phyloP scores from a whole-genome alignment of 2,888 invertebrate species.

The Eledona agricola region DNA sequence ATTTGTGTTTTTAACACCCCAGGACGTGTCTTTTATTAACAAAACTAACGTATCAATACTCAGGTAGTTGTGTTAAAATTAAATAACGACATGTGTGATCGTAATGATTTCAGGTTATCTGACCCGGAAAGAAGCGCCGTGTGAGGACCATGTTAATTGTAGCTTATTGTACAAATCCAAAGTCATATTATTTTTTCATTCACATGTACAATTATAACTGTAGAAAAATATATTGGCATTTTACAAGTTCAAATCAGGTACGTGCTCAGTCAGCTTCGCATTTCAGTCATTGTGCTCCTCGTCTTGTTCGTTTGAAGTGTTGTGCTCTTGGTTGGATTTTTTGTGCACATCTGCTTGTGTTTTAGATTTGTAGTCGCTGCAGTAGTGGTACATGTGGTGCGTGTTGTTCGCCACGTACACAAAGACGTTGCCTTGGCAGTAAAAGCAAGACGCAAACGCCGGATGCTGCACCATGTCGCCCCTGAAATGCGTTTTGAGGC shows the following conservation, averaged over 20 bases:
- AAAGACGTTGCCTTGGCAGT: conserved; percentile 38
- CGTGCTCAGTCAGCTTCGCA: too few relatives aligned
- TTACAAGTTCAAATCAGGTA: too few relatives aligned
- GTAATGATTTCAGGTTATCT: conserved; percentile 46
- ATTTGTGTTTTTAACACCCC: conserved; percentile 91
- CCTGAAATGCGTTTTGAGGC: conserved; percentile 35
- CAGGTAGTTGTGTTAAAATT: conserved; percentile 44
- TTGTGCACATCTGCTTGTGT: neutral
- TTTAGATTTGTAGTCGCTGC: conserved; percentile 18
- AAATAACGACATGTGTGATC: conserved; percentile 4
- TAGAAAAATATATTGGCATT: conserved; percentile 3
- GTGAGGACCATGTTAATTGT: too few relatives aligned
- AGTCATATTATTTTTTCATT: too few relatives aligned
- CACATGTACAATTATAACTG: too few relatives aligned
- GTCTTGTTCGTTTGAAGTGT: too few relatives aligned
- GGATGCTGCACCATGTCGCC: conserved; percentile 33
- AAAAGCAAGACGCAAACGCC: conserved; percentile 37
- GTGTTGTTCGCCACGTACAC: conserved; percentile 35
- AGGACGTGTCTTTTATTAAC: conserved; percentile 70
- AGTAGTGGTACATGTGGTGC: conserved; percentile 34
- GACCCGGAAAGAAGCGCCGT: conserved; percentile 47
- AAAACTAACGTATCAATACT: conserved; percentile 53
- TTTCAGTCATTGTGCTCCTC: too few relatives aligned
- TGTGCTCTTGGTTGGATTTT: neutral
- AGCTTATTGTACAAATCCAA: too few relatives aligned